Base-by-base conservation (phyloP, 2,797 vertebrate species). In the Tamandua tetradactyla region DNA sequence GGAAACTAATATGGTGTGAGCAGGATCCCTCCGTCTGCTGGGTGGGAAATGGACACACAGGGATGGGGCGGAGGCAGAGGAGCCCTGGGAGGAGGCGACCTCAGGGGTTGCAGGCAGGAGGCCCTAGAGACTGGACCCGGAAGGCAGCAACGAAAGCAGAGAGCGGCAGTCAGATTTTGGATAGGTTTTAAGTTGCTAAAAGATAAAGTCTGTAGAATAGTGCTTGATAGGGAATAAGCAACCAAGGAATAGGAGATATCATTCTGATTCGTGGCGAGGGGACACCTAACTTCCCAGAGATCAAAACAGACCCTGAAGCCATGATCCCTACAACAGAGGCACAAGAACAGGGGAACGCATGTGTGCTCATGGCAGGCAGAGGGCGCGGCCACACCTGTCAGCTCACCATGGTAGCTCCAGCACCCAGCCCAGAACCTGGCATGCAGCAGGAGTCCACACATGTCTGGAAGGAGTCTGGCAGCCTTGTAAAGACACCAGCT, bases 61-160 rank as follows among this genome's bases (percentile, higher is more conserved):
- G n/a, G 30, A 61, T 23, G 17, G 35, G n/a, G 64, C 4, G n/a
- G 64, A 0, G 1, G 15, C 44, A 27, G 27, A 13, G 85, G 85
- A 37, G 23, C 17, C 69, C n/a, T 3, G 57, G 10, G 7, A 20
- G n/a, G 20, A 23, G n/a, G 42, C 0, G 13, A 61, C 52, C 10
- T 52, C 11, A 10, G 55, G 18, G 27, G 8, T n/a, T 27, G n/a
- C 69, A n/a, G 2, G 44, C 0, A 0, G 52, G 17, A 55, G 52
- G 20, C 52, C 1, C 1, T 55, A 18, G 52, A 1, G 52, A 18
- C 17, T 55, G 22, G 22, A 27, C 15, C 74, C 5, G 2, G 32
- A 27, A 2, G 18, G 42, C 62, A 42, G 40, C 71, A 18, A n/a
- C 1, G 22, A 15, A 18, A 5, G 18, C 32, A 64, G 37, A n/a